These are phyloP conservation scores for Chalcosyrphus nemorum DNA, from an alignment of 2,888 invertebrate species.

Conservation along the genomic window DNA sequence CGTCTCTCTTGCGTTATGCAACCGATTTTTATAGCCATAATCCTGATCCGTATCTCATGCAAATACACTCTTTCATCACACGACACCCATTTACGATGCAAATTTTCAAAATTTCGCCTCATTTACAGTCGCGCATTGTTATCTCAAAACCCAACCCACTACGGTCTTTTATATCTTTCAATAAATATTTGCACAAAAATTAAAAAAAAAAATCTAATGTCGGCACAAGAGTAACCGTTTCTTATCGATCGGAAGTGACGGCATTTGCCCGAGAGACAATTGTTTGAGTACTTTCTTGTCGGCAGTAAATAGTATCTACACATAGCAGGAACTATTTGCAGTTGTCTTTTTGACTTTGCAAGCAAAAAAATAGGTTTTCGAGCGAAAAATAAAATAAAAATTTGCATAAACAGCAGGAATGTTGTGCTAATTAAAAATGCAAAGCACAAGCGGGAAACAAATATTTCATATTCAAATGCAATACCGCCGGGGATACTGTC, in stretches of 20 bases:
- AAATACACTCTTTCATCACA: neutral
- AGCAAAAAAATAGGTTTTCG: neutral
- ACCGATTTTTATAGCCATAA: neutral
- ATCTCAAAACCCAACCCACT: neutral
- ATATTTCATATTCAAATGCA: constrained; percentile 29
- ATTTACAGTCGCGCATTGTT: neutral
- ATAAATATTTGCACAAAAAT: constrained; percentile 31
- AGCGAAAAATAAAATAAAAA: neutral
- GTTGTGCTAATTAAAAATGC: constrained; percentile 48
- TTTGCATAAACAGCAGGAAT: constrained; percentile 41
- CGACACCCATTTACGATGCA: neutral
- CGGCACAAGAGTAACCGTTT: neutral
- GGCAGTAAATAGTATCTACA: no score
- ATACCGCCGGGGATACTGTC: neutral
- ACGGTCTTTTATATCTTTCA: constrained; percentile 11
- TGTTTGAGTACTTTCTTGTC: neutral
- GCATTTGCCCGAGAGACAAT: constrained; percentile 2
- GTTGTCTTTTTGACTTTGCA: neutral
- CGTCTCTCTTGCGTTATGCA: neutral
- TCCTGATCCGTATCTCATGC: neutral
- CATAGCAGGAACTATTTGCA: constrained; percentile 4
- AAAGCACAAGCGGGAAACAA: constrained; percentile 25
- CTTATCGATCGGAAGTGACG: constrained; percentile 49
- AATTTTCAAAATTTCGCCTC: neutral
- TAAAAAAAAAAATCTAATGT: neutral